A percentile compares a stretch with the other conserved stretches of the same genome.
Evolutionary conservation across 2,888 invertebrate genomes (phyloP).

Genomic region (Strigamia transsilvanica): DNA sequence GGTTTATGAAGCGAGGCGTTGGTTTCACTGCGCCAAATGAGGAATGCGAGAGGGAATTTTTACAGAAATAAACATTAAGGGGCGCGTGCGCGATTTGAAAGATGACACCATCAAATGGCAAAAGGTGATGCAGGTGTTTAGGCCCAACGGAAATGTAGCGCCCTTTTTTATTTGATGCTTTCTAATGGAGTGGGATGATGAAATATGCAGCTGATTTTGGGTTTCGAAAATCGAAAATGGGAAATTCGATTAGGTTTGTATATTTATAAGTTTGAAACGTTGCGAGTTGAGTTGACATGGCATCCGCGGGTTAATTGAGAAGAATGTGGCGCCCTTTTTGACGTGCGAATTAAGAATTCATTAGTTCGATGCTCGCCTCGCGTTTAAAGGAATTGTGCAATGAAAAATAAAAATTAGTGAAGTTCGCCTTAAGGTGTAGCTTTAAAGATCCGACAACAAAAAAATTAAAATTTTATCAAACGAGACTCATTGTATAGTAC

Average conservation of each 20-base stretch:
- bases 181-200: no score
- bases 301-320: conserved; percentile 15
- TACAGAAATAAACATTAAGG: not conserved
- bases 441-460: no score
- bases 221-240: no score
- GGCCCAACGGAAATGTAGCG: no score
- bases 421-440: no score
- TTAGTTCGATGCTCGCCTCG: conserved; percentile 11
- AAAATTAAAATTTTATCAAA: no score
- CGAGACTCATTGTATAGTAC: no score
- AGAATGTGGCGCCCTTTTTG: conserved; percentile 15
- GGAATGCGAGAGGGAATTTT: not conserved
- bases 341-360: conserved; percentile 38
- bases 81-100: not conserved
- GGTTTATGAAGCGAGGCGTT: not conserved
- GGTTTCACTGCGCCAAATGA: not conserved
- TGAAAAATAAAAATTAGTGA: no score
- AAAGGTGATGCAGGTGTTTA: not conserved
- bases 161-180: no score
- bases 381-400: not conserved
- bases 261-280: no score
- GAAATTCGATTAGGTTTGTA: not conserved
- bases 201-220: no score
- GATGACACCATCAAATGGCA: not conserved
- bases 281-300: not conserved